phyloP scores from a whole-genome alignment of 2,797 vertebrate species.

The Chloroceryle inda region DNA sequence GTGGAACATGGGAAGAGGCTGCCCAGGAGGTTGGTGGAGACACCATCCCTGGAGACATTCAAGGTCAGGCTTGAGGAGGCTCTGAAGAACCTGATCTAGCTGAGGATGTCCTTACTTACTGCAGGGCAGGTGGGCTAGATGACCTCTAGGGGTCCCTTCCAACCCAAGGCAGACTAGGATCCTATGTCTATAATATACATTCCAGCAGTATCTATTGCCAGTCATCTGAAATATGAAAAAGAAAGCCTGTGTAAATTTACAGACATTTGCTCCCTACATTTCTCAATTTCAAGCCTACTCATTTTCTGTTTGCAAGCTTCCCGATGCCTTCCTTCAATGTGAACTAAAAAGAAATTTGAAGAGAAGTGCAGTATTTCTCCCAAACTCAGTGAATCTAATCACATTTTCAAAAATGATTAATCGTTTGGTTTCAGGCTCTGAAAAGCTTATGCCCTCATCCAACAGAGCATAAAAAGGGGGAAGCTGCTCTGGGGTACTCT shows the following conservation, averaged over 20 bases:
- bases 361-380: background rate
- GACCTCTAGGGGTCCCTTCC: no score
- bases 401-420: background rate
- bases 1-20: no score
- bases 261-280: background rate
- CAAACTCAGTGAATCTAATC: background rate
- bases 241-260: constrained; percentile 9
- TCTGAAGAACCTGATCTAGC: no score
- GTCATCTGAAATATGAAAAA: constrained; percentile 43
- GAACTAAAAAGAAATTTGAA: background rate
- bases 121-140: no score
- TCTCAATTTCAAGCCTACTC: background rate
- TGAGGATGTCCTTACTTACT: no score
- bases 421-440: background rate
- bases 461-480: background rate
- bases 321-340: background rate
- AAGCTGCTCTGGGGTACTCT: background rate
- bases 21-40: no score
- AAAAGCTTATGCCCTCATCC: background rate
- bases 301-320: background rate
- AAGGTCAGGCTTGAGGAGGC: no score
- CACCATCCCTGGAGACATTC: no score
- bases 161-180: no score
- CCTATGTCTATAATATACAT: background rate
- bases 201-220: constrained; percentile 43